These are phyloP conservation scores for Cebidichthys violaceus DNA, from an alignment of 2,113 vertebrate genomes.

Conservation along the genomic window DNA sequence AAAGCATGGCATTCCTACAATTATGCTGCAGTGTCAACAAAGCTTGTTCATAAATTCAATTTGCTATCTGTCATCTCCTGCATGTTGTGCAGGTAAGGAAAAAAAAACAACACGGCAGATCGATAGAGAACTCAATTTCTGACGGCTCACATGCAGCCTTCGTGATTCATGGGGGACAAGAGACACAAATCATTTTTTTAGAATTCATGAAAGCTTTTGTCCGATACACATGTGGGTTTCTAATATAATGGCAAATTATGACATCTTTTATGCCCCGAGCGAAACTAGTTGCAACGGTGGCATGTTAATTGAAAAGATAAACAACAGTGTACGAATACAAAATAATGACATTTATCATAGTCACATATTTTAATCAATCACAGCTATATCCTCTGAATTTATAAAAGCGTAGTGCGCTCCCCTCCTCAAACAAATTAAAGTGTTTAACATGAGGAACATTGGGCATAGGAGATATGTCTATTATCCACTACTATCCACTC, in stretches of 20 bases:
- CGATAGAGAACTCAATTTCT: slow-evolving; percentile 76
- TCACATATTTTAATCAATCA: slow-evolving; percentile 32
- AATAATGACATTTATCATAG: slow-evolving; percentile 11
- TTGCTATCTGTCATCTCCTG: slow-evolving; percentile 80
- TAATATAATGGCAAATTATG: slow-evolving; percentile 39
- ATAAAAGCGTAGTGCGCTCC: slow-evolving; percentile 11
- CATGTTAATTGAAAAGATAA: slow-evolving; percentile 27
- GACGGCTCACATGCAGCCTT: slow-evolving; percentile 68
- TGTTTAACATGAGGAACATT: slow-evolving; percentile 37
- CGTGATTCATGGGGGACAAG: slow-evolving; percentile 56
- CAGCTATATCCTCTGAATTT: slow-evolving; percentile 1
- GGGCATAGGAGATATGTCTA: slow-evolving; percentile 51
- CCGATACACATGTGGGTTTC: slow-evolving; percentile 16
- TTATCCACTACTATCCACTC: slow-evolving; percentile 47
- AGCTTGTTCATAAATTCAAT: slow-evolving; percentile 82
- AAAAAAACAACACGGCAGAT: slow-evolving; percentile 65
- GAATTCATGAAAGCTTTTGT: slow-evolving; percentile 46
- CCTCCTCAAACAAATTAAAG: slow-evolving; percentile 30
- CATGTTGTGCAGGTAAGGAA: slow-evolving; percentile 58
- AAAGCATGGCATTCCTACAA: slow-evolving; percentile 73
- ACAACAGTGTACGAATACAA: not conserved
- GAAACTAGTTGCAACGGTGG: slow-evolving; percentile 12
- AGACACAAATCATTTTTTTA: slow-evolving; percentile 41
- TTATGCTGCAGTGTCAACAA: slow-evolving; percentile 79
- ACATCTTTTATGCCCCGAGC: slow-evolving; percentile 6